phyloP scores from a whole-genome alignment of 2,113 vertebrate species.

The Rhadina sibilatrix region DNA sequence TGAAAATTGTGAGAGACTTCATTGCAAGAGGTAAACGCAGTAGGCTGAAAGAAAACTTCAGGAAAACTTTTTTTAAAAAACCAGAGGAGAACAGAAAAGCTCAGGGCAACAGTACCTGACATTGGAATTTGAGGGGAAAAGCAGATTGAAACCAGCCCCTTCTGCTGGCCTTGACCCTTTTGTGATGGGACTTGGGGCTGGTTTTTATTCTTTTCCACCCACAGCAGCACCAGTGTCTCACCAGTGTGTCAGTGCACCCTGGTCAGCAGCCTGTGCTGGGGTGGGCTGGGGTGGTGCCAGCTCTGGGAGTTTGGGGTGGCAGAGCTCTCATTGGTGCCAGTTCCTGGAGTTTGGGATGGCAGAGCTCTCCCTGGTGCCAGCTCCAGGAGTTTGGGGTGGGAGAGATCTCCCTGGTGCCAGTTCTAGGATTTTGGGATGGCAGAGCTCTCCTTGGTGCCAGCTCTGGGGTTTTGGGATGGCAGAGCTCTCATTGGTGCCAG shows the following conservation, averaged over 20 bases:
- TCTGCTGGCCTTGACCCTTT: background rate
- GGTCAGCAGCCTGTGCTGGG: background rate
- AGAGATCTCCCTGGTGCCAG: background rate
- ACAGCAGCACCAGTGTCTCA: fast-evolving
- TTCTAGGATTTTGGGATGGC: too few relatives aligned
- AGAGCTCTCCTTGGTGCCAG: too few relatives aligned
- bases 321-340: background rate
- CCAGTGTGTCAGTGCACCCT: background rate
- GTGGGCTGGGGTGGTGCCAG: background rate
- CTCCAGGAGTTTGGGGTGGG: background rate
- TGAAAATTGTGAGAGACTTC: too few relatives aligned
- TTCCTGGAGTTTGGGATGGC: fast-evolving
- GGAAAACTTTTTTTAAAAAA: too few relatives aligned
- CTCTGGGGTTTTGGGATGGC: too few relatives aligned
- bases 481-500: background rate
- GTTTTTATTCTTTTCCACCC: background rate
- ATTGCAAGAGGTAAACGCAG: too few relatives aligned
- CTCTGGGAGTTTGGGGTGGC: background rate
- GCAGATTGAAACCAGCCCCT: background rate
- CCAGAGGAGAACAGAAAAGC: too few relatives aligned
- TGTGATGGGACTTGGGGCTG: background rate
- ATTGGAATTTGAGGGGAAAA: background rate
- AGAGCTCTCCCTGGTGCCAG: background rate
- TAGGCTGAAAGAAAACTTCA: too few relatives aligned
- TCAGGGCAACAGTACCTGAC: background rate